Evolutionary conservation across 2,888 invertebrate genomes (phyloP).

Genomic region (Acanthacorydalis orientalis): DNA sequence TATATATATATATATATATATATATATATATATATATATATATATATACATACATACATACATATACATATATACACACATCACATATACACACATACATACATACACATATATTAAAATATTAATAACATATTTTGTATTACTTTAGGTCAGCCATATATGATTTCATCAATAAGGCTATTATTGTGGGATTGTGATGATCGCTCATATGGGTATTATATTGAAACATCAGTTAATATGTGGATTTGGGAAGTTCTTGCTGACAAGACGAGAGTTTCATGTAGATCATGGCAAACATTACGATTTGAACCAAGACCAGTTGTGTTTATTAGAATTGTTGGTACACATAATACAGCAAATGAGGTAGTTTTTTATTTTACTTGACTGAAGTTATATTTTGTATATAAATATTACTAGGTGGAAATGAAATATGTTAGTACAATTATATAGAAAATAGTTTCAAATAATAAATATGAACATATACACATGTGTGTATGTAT

Average conservation of each 20-base stretch:
- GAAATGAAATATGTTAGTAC: too few species aligned
- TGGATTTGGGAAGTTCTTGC: constrained; percentile 84
- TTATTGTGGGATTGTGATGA: constrained; percentile 96
- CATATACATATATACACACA: too few species aligned
- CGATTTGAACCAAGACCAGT: constrained; percentile 71
- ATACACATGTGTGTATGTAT: too few species aligned
- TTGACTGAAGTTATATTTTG: neutral
- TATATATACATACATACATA: too few species aligned
- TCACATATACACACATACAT: too few species aligned
- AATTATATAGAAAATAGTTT: too few species aligned
- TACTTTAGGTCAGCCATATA: constrained; percentile 66
- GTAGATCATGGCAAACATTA: constrained; percentile 90
- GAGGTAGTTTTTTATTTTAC: constrained; percentile 41
- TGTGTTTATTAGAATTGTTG: constrained; percentile 87
- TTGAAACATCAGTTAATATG: constrained; percentile 85
- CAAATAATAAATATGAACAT: too few species aligned
- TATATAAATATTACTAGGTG: too few species aligned
- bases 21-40: too few species aligned
- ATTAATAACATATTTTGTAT: neutral
- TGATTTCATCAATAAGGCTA: constrained; percentile 77
- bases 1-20: too few species aligned
- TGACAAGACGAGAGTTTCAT: constrained; percentile 71
- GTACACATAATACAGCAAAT: constrained; percentile 93
- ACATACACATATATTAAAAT: too few species aligned
- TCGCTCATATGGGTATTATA: constrained; percentile 87